Base-by-base conservation (phyloP, 92 coral and sea anemone species). In the Heliopora coerulea region DNA sequence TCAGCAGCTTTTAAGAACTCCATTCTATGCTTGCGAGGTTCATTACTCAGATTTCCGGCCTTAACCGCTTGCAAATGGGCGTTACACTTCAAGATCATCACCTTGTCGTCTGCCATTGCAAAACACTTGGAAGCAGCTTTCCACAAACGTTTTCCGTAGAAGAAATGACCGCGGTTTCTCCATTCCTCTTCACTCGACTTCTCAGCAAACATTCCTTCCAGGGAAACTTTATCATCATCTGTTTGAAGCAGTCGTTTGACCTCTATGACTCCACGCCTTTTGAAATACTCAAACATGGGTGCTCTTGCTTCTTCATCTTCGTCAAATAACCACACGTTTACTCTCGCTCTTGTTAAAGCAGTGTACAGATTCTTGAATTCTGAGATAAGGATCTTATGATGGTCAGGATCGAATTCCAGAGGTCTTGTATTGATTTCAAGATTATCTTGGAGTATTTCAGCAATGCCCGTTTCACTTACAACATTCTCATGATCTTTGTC, bases 251-350 rank as follows among this genome's bases (percentile, higher is more conserved):
- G 59, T 9, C 75, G 57, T 3, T 78, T 83, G 37, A 88, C 89
- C 29, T 90, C 91, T 27, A 91, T 96, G 9, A 91, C 88, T 59
- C 76, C 67, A 15, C 85, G 83, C 34, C 72, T 82, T 56, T 84
- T 89, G 77, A 91, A 91, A 75, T 88, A 91, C 72, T 91, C 97
- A 82, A 91, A 91, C 85, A 88, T 82, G 11, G 97, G 96, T 18
- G 88, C 84, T 54, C 97, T 88, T 29, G 86, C 80, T 65, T 91
- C 96, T 78, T 89, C 91, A 61, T 89, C 91, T 52, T 91, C 84
- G 32, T 91, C 97, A 72, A 91, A 91, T 67, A 91, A 89, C 97
- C 97, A 91, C 61, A 91, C 97, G 50, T 91, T 91, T 59, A 89
- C 97, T 49, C 97, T 75, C 30, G 97, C 97, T 35, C 97, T 86